Evolutionary conservation across 1,140 invertebrate species (phyloP), one percentile per base, ranked within the genome.

Genomic region (Lordiphosa clarofinis): DNA sequence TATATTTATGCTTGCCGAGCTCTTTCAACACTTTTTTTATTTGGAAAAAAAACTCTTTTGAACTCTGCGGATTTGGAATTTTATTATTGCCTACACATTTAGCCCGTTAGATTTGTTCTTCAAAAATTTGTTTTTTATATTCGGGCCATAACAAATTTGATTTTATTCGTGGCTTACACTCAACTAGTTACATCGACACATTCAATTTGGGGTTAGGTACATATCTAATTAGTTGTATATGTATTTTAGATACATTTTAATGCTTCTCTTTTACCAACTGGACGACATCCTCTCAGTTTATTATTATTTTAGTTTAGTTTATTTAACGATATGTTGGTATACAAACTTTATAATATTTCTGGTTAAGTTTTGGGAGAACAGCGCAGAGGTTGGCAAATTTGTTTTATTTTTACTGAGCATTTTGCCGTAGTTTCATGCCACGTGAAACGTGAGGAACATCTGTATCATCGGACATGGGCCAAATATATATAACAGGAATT

Each of bases 301-400:
- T 48, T 59, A 19, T 43, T 69, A 19, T 59, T 60, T 43, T 59
- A n/a, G 43, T 68, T 82, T 76, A 66, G 72, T 81, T 81, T 75
- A 63, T 71, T 76, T 84, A 82, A 84, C 76, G 76, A 82, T 82
- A 82, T 82, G 76, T 82, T 76, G 72, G 76, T 84, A 82, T 84
- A 82, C 78, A 76, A 82, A 84, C 73, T 61, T 82, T 82, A 69
- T 76, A 76, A 78, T 72, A 76, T 64, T 78, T 24, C 76, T 72
- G 76, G 56, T 62, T 84, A 76, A 82, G 56, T 59, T 44, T 62
- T 54, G 50, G 55, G 76, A 48, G 59, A 44, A 56, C 40, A 69
- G 44, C 58, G 58, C 57, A 36, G 48, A 38, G 47, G 35, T 66
- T 62, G 63, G 50, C 50, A 62, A 56, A 47, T 53, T 33, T 37